Evolutionary conservation across 2,888 invertebrate species (phyloP).

Genomic region (Candidula unifasciata): DNA sequence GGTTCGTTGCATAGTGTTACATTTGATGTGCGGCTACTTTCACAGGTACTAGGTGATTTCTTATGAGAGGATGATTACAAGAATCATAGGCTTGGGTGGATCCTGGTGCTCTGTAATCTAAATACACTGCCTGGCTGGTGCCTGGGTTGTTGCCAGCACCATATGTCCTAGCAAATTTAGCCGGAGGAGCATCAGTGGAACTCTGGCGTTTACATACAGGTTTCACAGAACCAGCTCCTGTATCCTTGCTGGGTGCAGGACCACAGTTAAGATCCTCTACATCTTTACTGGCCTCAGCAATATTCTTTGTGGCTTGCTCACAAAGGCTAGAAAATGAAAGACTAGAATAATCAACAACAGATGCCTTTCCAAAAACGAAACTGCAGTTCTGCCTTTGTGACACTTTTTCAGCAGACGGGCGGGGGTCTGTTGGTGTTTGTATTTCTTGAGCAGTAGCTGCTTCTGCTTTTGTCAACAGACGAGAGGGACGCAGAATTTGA

Average conservation of each 20-base stretch:
- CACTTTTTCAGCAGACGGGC: neutral
- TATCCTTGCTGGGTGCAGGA: neutral
- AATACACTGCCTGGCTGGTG: neutral
- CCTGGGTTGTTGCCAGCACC: neutral
- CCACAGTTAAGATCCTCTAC: neutral
- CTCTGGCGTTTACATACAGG: slow-evolving; percentile 29
- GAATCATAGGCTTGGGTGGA: neutral
- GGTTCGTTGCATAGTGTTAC: neutral
- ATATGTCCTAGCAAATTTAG: slow-evolving; percentile 31
- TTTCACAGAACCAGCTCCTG: neutral
- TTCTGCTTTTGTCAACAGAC: neutral
- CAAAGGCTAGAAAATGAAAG: slow-evolving; percentile 34
- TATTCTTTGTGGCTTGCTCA: neutral
- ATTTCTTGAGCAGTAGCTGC: neutral
- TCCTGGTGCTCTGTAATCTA: slow-evolving; percentile 1
- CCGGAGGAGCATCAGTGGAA: neutral
- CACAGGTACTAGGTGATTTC: neutral
- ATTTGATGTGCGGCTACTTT: neutral
- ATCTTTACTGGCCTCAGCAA: neutral
- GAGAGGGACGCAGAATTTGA: slow-evolving; percentile 27
- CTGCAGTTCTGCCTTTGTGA: neutral
- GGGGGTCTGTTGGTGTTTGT: neutral
- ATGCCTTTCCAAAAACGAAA: slow-evolving; percentile 12
- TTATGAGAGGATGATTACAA: no score
- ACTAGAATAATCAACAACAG: slow-evolving; percentile 8